These are phyloP conservation scores for Ectemnius lituratus DNA, from an alignment of 2,888 invertebrate genomes.

Conservation along the genomic window DNA sequence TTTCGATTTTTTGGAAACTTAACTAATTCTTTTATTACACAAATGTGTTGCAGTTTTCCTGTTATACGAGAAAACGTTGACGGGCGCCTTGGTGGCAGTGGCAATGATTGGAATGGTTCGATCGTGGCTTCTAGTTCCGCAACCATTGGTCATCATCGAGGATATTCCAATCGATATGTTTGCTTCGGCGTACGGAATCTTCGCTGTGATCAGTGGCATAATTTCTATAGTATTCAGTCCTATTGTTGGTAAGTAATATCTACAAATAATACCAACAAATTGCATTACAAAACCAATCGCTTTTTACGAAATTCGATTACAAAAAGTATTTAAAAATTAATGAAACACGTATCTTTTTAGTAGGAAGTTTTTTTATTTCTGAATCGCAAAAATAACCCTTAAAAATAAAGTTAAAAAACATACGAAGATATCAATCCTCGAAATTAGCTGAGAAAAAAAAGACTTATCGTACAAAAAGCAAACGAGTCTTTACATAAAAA, in stretches of 20 bases:
- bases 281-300: background rate
- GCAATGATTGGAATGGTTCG: conserved; percentile 84
- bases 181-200: conserved; percentile 86
- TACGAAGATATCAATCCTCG: no score
- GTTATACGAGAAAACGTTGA: conserved; percentile 79
- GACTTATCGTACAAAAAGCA: no score
- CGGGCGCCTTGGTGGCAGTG: conserved; percentile 81
- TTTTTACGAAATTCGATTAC: background rate
- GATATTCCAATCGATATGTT: conserved; percentile 84
- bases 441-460: no score
- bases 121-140: conserved; percentile 85
- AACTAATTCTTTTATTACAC: no score
- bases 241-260: conserved; percentile 80
- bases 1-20: background rate
- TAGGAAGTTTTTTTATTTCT: no score
- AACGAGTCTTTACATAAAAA: no score
- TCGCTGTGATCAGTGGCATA: conserved; percentile 85
- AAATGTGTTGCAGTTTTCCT: conserved; percentile 79
- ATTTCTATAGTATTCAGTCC: conserved; percentile 85
- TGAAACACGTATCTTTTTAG: background rate
- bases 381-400: no score
- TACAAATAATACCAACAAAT: background rate
- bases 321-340: background rate
- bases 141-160: conserved; percentile 86
- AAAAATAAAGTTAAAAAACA: no score